These are phyloP conservation scores for Sebastes fasciatus DNA, from an alignment of 2,113 vertebrate genomes.

Conservation along the genomic window DNA sequence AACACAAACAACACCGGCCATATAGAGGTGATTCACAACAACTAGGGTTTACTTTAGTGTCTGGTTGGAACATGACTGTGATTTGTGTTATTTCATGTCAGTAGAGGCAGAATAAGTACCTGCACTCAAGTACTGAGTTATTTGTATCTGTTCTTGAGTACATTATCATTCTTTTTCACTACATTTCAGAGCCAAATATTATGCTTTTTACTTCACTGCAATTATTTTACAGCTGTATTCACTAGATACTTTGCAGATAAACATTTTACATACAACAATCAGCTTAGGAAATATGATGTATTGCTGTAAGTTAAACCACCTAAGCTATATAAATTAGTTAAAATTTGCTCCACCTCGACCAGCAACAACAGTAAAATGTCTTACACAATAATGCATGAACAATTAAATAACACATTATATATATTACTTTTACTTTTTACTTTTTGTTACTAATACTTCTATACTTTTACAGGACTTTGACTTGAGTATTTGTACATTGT, in stretches of 20 bases:
- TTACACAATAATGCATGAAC: not conserved
- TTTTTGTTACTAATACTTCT: not conserved
- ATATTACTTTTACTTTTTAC: not conserved
- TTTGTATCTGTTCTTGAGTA: not conserved
- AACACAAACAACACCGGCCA: conserved; percentile 45
- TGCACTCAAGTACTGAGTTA: not conserved
- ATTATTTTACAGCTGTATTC: not conserved
- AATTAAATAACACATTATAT: no score
- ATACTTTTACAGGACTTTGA: not conserved
- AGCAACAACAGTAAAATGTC: not conserved
- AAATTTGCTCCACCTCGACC: not conserved
- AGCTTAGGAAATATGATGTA: not conserved
- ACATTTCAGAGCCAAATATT: not conserved
- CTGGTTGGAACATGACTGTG: not conserved
- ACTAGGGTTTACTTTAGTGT: not conserved
- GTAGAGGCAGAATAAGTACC: not conserved
- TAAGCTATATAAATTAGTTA: not conserved
- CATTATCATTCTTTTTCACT: not conserved
- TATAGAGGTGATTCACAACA: not conserved
- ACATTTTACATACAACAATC: not conserved
- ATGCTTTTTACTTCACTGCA: not conserved
- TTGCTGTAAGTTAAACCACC: not conserved
- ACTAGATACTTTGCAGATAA: not conserved
- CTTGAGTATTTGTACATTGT: not conserved
- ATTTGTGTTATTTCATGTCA: not conserved